These are phyloP conservation scores for Pteromalus puparum DNA, from an alignment of 1,140 invertebrate species.

Conservation along the genomic window DNA sequence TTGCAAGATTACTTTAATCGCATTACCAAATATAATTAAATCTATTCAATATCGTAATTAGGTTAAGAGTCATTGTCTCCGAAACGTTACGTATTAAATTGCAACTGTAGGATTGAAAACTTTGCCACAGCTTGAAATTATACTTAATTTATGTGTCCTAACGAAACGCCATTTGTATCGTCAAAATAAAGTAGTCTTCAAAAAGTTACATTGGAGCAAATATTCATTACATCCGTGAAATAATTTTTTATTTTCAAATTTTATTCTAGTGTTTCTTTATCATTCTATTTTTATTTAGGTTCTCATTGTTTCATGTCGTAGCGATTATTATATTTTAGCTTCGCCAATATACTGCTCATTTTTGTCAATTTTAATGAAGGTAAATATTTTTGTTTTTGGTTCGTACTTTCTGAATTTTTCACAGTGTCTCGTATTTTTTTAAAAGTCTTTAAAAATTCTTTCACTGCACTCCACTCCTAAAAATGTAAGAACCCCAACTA, in stretches of 20 bases:
- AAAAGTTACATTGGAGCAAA: not conserved
- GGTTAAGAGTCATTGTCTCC: conserved; percentile 32
- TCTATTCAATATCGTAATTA: conserved; percentile 22
- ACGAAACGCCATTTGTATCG: conserved; percentile 32
- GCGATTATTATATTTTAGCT: too few species aligned
- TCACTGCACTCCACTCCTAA: not conserved
- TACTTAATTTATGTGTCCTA: conserved; percentile 34
- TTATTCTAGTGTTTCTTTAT: not conserved
- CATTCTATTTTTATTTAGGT: not conserved
- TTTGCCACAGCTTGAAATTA: conserved; percentile 12
- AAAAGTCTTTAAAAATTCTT: not conserved
- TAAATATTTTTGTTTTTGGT: not conserved
- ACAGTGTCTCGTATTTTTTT: too few species aligned
- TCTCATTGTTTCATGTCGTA: not conserved
- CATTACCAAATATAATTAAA: conserved; percentile 43
- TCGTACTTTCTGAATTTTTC: not conserved
- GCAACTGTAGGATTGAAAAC: not conserved
- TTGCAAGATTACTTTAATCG: conserved; percentile 30
- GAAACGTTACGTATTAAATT: conserved; percentile 25
- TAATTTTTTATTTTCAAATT: not conserved
- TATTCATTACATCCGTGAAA: not conserved
- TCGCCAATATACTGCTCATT: too few species aligned
- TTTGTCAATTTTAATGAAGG: not conserved
- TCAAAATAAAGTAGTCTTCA: conserved; percentile 30
- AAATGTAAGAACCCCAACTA: not conserved